Conservation (phyloP, 2,888 invertebrate genomes). For the Anagyrus pseudococci region DNA sequence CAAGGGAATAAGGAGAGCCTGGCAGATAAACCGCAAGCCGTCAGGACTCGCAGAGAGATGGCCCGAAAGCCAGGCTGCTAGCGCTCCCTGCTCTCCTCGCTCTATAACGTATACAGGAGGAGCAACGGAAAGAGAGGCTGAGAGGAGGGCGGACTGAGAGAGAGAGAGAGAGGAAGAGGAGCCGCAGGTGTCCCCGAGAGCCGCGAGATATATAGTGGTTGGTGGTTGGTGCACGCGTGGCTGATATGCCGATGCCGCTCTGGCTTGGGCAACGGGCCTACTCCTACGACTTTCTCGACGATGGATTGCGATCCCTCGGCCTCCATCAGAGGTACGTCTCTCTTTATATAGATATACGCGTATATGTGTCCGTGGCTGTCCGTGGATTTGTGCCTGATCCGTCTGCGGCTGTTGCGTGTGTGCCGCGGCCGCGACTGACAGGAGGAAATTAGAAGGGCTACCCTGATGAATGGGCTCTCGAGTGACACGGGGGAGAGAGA, state of each 20-base stretch:
- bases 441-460: neutral
- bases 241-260: neutral
- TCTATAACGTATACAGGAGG: too few species aligned
- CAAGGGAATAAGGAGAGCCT: neutral
- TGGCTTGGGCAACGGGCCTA: neutral
- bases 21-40: neutral
- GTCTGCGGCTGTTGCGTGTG: neutral
- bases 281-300: neutral
- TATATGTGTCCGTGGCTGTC: neutral
- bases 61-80: too few species aligned
- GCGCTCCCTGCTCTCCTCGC: too few species aligned
- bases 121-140: too few species aligned
- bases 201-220: too few species aligned
- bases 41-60: too few species aligned
- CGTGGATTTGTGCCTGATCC: too few species aligned
- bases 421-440: neutral
- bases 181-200: neutral
- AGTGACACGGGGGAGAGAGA: too few species aligned
- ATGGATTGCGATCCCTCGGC: constrained; percentile 19
- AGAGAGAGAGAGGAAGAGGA: too few species aligned
- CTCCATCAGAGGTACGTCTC: constrained; percentile 15
- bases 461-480: neutral
- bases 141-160: too few species aligned
- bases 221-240: neutral
- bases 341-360: neutral